Percentiles rank a stretch among this genome's conserved stretches.
Evolutionary conservation across 2,113 vertebrate genomes (phyloP).

Genomic region (Anarhynchus alexandrinus): DNA sequence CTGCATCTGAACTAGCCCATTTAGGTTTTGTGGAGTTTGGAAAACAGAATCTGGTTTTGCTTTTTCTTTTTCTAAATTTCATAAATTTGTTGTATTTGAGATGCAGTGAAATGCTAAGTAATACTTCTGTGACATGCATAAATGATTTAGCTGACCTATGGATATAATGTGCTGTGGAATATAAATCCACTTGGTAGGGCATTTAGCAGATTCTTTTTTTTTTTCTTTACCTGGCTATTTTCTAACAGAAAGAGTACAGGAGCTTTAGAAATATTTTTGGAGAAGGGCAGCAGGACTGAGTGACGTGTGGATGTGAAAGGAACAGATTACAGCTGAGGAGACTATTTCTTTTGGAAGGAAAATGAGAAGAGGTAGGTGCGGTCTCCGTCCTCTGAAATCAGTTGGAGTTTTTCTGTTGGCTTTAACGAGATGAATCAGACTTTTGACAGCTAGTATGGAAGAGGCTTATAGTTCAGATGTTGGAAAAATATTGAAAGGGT

Average conservation of each 20-base stretch:
- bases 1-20: background rate
- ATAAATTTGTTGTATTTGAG: background rate
- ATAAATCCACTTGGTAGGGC: background rate
- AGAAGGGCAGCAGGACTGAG: background rate
- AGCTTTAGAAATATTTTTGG: background rate
- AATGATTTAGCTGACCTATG: background rate
- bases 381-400: background rate
- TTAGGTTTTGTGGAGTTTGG: background rate
- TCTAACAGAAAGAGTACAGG: background rate
- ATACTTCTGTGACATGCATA: background rate
- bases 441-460: background rate
- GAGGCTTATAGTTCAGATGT: background rate
- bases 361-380: background rate
- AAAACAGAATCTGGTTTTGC: background rate
- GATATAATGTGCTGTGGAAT: background rate
- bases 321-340: background rate
- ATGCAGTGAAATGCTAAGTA: background rate
- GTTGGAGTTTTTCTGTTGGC: background rate
- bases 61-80: background rate
- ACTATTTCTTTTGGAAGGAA: background rate
- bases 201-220: background rate
- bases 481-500: background rate
- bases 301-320: background rate
- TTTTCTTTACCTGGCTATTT: background rate
- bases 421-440: background rate